A percentile compares a stretch with the other conserved stretches of the same genome.
These are phyloP conservation scores for Tylochromis polylepis DNA, from an alignment of 2,113 vertebrate genomes.

Conservation along the genomic window DNA sequence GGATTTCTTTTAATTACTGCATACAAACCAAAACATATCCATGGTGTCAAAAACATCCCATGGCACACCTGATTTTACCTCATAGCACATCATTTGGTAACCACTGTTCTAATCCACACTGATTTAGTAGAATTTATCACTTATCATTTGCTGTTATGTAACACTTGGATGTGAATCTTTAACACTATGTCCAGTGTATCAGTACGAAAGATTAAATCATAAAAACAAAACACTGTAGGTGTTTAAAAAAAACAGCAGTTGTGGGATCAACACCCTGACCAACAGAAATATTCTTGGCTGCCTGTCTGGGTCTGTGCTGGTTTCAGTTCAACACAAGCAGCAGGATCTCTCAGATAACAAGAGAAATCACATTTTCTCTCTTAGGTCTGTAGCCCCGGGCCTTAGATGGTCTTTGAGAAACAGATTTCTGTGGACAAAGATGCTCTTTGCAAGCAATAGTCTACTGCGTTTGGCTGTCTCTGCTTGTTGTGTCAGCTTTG, in stretches of 20 bases:
- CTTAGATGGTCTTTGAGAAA: constrained; percentile 30
- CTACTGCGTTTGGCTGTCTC: neutral
- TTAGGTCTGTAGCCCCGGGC: neutral
- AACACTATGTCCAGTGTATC: neutral
- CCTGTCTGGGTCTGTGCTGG: neutral
- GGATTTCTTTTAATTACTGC: neutral
- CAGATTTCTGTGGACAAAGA: constrained; percentile 27
- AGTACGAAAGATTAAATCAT: neutral
- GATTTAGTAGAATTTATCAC: neutral
- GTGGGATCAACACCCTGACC: neutral
- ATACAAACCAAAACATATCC: neutral
- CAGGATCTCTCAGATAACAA: neutral
- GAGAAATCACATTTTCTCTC: constrained; percentile 11
- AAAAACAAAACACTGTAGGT: neutral
- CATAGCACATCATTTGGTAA: neutral
- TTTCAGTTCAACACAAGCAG: constrained; percentile 16
- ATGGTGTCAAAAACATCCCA: neutral
- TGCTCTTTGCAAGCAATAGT: constrained; percentile 11
- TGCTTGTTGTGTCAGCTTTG: constrained; percentile 8
- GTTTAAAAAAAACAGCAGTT: neutral
- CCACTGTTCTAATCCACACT: neutral
- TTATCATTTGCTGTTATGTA: neutral
- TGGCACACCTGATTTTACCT: neutral
- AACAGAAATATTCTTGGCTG: neutral
- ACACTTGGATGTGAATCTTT: neutral